Evolutionary conservation across 2,888 invertebrate genomes (phyloP).

Genomic region (Uropetala carovei): DNA sequence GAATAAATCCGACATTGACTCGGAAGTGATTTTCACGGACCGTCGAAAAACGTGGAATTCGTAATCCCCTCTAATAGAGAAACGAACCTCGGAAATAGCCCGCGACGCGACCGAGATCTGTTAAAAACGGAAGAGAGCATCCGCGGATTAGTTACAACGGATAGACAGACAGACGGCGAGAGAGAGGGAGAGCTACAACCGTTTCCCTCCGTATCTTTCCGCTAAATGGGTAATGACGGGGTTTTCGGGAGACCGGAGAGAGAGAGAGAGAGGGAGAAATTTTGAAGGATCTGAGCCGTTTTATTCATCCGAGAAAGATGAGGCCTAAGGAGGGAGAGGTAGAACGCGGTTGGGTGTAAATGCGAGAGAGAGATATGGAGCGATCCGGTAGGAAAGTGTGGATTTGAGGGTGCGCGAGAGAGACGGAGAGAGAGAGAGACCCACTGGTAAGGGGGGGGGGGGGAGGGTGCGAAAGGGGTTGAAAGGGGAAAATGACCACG

Average conservation of each 20-base stretch:
- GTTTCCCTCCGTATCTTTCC: not conserved
- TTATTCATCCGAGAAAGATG: slow-evolving; percentile 34
- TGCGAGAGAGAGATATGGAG: not conserved
- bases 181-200: not conserved
- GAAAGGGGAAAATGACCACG: slow-evolving; percentile 58
- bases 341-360: not conserved
- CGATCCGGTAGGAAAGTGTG: slow-evolving; percentile 19
- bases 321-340: not conserved
- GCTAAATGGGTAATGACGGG: slow-evolving; percentile 34
- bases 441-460: too few relatives aligned
- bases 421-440: not conserved
- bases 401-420: slow-evolving; percentile 19
- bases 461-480: not conserved
- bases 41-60: too few relatives aligned
- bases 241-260: not conserved
- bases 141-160: slow-evolving; percentile 23
- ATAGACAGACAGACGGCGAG: too few relatives aligned
- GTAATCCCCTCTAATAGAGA: not conserved
- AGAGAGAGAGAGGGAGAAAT: not conserved
- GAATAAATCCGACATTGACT: too few relatives aligned
- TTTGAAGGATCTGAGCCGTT: slow-evolving; percentile 37
- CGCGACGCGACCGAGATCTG: slow-evolving; percentile 5
- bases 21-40: too few relatives aligned
- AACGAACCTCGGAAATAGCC: not conserved
- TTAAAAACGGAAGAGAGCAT: not conserved